These are phyloP conservation scores for Parauchenoglanis ngamensis DNA, from an alignment of 2,797 vertebrate genomes.

Conservation along the genomic window DNA sequence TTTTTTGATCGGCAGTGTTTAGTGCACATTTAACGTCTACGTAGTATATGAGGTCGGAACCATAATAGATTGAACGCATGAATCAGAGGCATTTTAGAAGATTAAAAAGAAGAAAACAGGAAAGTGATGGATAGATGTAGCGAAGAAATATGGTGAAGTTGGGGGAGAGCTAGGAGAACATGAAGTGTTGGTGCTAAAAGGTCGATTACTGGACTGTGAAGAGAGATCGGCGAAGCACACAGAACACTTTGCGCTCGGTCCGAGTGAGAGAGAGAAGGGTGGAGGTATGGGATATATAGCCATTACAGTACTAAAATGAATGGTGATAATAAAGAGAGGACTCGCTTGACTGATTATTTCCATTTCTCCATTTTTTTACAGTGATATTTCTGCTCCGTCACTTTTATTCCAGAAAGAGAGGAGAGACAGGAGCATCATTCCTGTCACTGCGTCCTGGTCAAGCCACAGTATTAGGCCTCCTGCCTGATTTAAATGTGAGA, in stretches of 20 bases:
- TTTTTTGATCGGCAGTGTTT: neutral
- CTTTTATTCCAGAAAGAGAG: neutral
- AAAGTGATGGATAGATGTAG: constrained; percentile 17
- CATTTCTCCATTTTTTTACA: neutral
- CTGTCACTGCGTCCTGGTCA: neutral
- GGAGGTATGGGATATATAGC: neutral
- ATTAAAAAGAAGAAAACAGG: neutral
- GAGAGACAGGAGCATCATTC: neutral
- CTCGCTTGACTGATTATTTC: neutral
- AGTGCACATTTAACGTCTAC: neutral
- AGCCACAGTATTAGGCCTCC: neutral
- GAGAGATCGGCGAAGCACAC: constrained; percentile 32
- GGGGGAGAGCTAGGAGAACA: constrained; percentile 28
- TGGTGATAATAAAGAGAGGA: neutral
- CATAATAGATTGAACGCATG: neutral
- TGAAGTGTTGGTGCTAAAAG: constrained; percentile 45
- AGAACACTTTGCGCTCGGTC: no score
- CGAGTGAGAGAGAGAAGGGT: constrained; percentile 4
- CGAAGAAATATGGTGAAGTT: constrained; percentile 22
- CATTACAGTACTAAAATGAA: neutral
- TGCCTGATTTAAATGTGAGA: constrained; percentile 23
- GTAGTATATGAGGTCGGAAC: no score
- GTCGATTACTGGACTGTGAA: constrained; percentile 55
- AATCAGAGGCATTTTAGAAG: neutral
- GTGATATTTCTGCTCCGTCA: constrained; percentile 6